Evolutionary conservation across 2,113 vertebrate genomes (phyloP).

Genomic region (Syngnathus floridae): DNA sequence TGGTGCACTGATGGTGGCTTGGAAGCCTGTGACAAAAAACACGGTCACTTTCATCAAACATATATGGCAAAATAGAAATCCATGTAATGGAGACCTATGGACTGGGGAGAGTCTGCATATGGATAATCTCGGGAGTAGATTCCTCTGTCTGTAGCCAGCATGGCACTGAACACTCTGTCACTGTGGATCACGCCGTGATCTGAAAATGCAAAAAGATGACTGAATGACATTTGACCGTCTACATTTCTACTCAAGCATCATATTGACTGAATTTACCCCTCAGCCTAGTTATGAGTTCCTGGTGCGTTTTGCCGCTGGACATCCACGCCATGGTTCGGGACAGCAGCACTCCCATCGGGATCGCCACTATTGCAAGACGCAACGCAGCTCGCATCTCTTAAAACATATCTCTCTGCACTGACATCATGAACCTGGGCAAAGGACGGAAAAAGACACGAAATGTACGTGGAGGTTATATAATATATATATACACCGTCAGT

Average conservation of each 20-base stretch:
- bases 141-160: slow-evolving; percentile 81
- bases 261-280: slow-evolving; percentile 63
- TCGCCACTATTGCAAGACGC: slow-evolving; percentile 52
- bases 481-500: too few species aligned
- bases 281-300: slow-evolving; percentile 81
- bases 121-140: slow-evolving; percentile 79
- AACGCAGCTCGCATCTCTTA: slow-evolving; percentile 70
- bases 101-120: slow-evolving; percentile 84
- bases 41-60: not conserved
- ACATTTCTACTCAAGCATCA: not conserved
- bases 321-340: slow-evolving; percentile 86
- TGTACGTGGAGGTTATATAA: not conserved
- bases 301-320: slow-evolving; percentile 79
- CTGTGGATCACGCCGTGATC: slow-evolving; percentile 82
- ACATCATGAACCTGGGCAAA: not conserved
- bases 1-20: slow-evolving; percentile 87
- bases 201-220: slow-evolving; percentile 39
- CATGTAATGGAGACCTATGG: slow-evolving; percentile 71
- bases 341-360: slow-evolving; percentile 82
- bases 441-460: not conserved
- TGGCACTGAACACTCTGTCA: slow-evolving; percentile 76
- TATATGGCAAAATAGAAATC: slow-evolving; percentile 2
- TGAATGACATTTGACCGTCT: not conserved
- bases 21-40: slow-evolving; percentile 72
- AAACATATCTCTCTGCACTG: slow-evolving; percentile 33